Conservation (phyloP, 2,888 invertebrate species). For the Dicycla oo region DNA sequence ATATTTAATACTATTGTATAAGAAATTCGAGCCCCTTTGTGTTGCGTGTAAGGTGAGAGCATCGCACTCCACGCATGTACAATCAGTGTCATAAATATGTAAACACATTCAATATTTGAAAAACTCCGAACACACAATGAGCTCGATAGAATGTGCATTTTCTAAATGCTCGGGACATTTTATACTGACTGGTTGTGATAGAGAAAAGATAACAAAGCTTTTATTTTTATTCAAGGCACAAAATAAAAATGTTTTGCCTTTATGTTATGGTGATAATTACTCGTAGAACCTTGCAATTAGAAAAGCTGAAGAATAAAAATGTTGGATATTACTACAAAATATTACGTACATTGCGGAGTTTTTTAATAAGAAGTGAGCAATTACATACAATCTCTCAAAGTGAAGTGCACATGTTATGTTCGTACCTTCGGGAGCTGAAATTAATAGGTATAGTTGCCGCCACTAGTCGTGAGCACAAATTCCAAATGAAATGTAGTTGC, state of each 20-base stretch:
- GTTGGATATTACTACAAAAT: slow-evolving; percentile 32
- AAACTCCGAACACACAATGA: slow-evolving; percentile 24
- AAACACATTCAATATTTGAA: slow-evolving; percentile 44
- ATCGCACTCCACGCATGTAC: slow-evolving; percentile 44
- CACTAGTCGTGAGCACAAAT: no score
- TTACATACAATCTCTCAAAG: slow-evolving; percentile 44
- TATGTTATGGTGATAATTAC: slow-evolving; percentile 5
- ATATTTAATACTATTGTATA: slow-evolving; percentile 57
- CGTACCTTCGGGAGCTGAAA: slow-evolving; percentile 41
- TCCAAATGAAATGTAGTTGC: no score
- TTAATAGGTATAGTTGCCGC: no score
- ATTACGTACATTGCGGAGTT: slow-evolving; percentile 24
- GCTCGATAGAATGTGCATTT: slow-evolving; percentile 38
- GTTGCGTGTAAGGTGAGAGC: slow-evolving; percentile 30
- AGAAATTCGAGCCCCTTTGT: slow-evolving; percentile 52
- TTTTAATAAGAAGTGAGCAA: slow-evolving; percentile 53
- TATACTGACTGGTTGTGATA: slow-evolving; percentile 8
- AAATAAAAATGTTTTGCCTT: slow-evolving; percentile 1
- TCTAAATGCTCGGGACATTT: slow-evolving; percentile 28
- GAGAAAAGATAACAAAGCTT: background rate
- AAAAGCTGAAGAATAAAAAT: slow-evolving; percentile 13
- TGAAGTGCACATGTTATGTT: slow-evolving; percentile 45
- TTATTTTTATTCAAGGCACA: background rate
- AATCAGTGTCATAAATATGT: slow-evolving; percentile 57
- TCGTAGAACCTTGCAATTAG: slow-evolving; percentile 13